Evolutionary conservation across 2,113 vertebrate species (phyloP).

Genomic region (Melierax canorus): DNA sequence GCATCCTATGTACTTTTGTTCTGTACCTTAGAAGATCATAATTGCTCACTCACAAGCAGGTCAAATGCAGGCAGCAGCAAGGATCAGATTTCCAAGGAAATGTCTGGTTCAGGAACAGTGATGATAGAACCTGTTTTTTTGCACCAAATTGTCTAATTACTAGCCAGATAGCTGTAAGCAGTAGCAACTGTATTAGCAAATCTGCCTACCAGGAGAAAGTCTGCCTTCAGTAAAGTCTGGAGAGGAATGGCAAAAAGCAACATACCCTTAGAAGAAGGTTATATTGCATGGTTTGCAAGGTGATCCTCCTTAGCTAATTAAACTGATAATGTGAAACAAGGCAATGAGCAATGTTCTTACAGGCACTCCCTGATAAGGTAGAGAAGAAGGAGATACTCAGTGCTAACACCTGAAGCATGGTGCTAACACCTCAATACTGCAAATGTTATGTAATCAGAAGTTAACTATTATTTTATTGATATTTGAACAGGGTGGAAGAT

Average conservation of each 20-base stretch:
- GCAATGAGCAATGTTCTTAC: background rate
- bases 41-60: background rate
- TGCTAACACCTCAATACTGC: background rate
- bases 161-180: background rate
- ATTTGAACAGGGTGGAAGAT: background rate
- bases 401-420: no score
- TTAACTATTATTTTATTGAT: background rate
- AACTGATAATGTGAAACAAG: background rate
- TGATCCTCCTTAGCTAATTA: background rate
- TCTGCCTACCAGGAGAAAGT: accelerated
- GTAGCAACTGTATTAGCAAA: accelerated
- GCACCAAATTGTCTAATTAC: accelerated
- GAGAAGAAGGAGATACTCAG: background rate
- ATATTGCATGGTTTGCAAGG: background rate
- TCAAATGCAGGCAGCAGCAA: background rate
- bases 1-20: accelerated
- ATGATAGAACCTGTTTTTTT: accelerated
- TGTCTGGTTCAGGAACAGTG: accelerated
- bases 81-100: background rate
- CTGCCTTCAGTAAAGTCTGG: accelerated
- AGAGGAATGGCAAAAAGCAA: accelerated
- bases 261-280: accelerated
- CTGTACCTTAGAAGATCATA: background rate
- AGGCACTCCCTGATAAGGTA: background rate
- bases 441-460: background rate